Conservation (phyloP, 2,113 vertebrate species). For the Mixornis gularis region DNA sequence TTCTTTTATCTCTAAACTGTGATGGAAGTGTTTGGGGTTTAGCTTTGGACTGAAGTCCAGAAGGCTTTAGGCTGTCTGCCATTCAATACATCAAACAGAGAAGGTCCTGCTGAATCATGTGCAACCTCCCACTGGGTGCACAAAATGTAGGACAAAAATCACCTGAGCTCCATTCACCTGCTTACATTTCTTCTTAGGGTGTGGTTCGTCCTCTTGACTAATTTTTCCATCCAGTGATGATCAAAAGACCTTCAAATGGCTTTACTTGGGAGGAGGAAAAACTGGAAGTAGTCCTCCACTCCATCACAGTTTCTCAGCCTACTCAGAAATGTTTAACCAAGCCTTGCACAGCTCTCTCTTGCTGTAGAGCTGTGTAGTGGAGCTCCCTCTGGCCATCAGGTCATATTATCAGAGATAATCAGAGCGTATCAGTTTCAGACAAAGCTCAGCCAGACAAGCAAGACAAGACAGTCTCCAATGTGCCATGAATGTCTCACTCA, state of each 20-base stretch:
- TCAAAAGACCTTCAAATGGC: not conserved
- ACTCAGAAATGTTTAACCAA: not conserved
- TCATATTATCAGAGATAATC: conserved; percentile 46
- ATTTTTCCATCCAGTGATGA: not conserved
- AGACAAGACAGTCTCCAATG: conserved; percentile 23
- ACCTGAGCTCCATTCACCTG: not conserved
- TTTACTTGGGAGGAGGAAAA: not conserved
- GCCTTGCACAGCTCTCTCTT: not conserved
- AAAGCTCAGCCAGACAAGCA: conserved; percentile 45
- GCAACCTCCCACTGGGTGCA: not conserved
- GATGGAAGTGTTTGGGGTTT: not conserved
- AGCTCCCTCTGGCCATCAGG: conserved; percentile 44
- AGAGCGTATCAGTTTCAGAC: conserved; percentile 26
- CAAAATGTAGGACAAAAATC: not conserved
- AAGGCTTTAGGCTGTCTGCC: not conserved
- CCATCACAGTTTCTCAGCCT: not conserved
- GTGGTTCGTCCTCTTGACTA: not conserved
- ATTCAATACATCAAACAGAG: not conserved
- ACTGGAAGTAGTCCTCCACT: not conserved
- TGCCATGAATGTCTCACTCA: conserved; percentile 13
- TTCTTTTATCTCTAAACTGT: not conserved
- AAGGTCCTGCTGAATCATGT: not conserved
- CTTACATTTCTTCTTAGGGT: not conserved
- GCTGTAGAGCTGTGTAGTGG: not conserved
- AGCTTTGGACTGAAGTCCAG: not conserved